Conservation (phyloP, 2,888 invertebrate species). For the Athalia rosae region DNA sequence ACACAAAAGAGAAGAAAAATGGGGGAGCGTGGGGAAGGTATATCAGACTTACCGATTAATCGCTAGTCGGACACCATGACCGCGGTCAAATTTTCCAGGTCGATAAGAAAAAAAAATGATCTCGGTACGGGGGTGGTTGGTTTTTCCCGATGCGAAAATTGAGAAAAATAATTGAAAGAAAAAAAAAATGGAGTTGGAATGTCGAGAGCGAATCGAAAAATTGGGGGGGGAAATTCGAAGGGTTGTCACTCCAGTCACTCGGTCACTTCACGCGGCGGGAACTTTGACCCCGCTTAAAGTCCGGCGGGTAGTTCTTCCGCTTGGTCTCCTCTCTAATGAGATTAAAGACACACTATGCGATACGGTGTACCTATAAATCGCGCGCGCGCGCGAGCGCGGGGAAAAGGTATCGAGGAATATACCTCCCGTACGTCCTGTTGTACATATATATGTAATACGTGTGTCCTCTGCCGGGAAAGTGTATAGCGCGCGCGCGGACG, state of each 20-base stretch:
- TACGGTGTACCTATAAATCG: background rate
- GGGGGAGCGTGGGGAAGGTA: background rate
- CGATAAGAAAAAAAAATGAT: background rate
- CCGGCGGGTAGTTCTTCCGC: background rate
- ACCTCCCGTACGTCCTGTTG: no score
- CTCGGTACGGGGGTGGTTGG: no score
- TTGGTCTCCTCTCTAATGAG: constrained; percentile 27
- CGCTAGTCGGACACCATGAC: background rate
- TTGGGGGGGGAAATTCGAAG: background rate
- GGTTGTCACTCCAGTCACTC: background rate
- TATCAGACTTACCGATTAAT: constrained; percentile 14
- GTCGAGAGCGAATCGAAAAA: no score
- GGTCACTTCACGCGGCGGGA: constrained; percentile 19
- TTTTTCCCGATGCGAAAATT: no score
- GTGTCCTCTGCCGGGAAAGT: background rate
- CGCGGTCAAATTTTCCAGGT: background rate
- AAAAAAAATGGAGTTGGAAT: no score
- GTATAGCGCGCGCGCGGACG: background rate
- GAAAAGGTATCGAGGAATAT: background rate
- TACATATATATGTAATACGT: background rate
- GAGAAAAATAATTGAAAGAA: no score
- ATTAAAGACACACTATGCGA: constrained; percentile 23
- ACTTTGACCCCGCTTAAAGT: constrained; percentile 40
- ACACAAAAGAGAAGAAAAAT: no score
- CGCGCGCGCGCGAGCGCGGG: background rate